A percentile compares a stretch with the other conserved stretches of the same genome.
These are phyloP conservation scores for Hirundo rustica DNA, from an alignment of 2,797 vertebrate species.

Conservation along the genomic window DNA sequence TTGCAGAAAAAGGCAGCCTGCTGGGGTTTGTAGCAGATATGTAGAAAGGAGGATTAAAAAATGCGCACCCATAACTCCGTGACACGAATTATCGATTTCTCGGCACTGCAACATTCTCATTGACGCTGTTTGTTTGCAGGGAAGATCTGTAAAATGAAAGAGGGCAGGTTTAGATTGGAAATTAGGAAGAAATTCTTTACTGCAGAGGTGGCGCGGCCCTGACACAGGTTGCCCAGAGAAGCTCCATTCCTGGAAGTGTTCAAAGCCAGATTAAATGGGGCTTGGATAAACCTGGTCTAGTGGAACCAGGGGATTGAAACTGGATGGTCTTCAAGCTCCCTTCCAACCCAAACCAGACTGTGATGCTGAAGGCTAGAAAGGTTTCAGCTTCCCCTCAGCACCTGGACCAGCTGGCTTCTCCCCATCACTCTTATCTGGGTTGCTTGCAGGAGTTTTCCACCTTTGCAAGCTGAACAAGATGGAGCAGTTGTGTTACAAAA, in stretches of 20 bases:
- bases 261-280: background rate
- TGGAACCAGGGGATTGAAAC: background rate
- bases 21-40: background rate
- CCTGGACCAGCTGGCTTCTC: background rate
- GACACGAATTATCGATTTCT: background rate
- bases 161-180: background rate
- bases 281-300: background rate
- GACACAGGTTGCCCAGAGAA: background rate
- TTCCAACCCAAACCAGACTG: background rate
- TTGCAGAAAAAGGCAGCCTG: background rate
- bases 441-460: background rate
- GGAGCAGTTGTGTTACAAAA: rapidly evolving
- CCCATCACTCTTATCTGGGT: rapidly evolving
- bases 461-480: background rate
- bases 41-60: background rate
- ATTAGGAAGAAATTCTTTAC: background rate
- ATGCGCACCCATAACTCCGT: rapidly evolving
- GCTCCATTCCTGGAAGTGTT: background rate
- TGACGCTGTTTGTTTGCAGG: background rate
- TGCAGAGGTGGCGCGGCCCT: background rate
- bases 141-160: background rate
- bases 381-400: background rate
- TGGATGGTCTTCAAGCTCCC: background rate
- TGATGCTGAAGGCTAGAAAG: background rate
- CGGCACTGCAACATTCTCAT: rapidly evolving